A percentile compares a stretch with the other conserved stretches of the same genome.
Evolutionary conservation across 2,888 invertebrate genomes (phyloP).

Genomic region (Halictus quadricinctus): DNA sequence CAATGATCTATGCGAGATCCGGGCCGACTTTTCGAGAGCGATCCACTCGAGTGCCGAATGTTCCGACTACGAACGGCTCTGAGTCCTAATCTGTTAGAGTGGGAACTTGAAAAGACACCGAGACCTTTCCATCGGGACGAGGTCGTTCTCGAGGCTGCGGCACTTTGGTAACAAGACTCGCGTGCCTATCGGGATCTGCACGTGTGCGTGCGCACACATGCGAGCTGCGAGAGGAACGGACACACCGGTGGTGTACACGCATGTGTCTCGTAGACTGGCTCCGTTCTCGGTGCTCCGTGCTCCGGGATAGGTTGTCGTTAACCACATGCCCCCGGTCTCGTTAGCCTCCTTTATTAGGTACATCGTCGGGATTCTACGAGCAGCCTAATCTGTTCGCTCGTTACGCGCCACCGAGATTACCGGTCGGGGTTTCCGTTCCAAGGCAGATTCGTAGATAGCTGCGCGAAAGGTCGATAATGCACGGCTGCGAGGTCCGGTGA

Average conservation of each 20-base stretch:
- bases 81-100: conserved; percentile 31
- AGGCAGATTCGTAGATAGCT: conserved; percentile 38
- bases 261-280: conserved; percentile 48
- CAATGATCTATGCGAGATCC: conserved; percentile 62
- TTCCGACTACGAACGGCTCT: background rate
- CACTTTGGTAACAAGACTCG: conserved; percentile 81
- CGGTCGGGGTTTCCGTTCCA: conserved; percentile 44
- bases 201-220: conserved; percentile 72
- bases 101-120: conserved; percentile 55
- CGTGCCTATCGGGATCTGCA: conserved; percentile 76
- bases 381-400: conserved; percentile 70
- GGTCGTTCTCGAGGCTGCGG: conserved; percentile 68
- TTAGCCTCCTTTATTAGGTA: conserved; percentile 70
- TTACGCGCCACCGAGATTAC: conserved; percentile 62
- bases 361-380: conserved; percentile 52
- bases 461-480: conserved; percentile 19
- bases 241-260: conserved; percentile 28
- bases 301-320: conserved; percentile 55
- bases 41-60: conserved; percentile 39
- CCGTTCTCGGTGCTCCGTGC: conserved; percentile 20
- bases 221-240: conserved; percentile 48
- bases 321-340: conserved; percentile 75
- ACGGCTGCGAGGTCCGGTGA: background rate
- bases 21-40: conserved; percentile 52
- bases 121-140: conserved; percentile 32